Conservation (phyloP, 2,888 invertebrate genomes). For the Cyaniris semiargus region DNA sequence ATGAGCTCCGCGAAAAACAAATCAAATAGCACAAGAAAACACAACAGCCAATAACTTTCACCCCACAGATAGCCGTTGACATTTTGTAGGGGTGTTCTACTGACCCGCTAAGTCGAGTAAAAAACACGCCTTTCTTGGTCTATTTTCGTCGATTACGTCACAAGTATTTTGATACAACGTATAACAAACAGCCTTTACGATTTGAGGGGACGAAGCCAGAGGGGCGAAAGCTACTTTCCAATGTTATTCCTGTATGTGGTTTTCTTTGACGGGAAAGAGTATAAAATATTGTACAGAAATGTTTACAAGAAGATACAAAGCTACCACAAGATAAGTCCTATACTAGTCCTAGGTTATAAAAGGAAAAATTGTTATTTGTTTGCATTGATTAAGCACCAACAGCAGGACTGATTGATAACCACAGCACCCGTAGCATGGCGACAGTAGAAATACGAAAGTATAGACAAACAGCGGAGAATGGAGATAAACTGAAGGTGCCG, state of each 20-base stretch:
- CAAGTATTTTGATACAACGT: neutral
- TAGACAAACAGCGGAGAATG: no score
- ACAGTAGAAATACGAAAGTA: no score
- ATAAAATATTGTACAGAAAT: no score
- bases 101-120: conserved; percentile 11
- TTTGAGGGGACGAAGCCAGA: neutral
- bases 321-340: neutral
- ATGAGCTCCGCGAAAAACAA: neutral
- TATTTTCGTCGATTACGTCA: neutral
- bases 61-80: neutral
- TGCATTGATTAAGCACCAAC: no score
- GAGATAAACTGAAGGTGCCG: no score
- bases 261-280: no score
- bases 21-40: neutral
- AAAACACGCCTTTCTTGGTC: conserved; percentile 12
- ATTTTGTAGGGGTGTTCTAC: neutral
- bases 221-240: neutral
- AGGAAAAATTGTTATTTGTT: no score
- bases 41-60: conserved; percentile 7
- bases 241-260: neutral
- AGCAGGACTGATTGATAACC: no score
- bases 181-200: neutral
- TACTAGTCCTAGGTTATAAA: no score
- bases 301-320: no score
- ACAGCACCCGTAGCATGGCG: no score